A percentile compares a stretch with the other conserved stretches of the same genome.
phyloP scores from a whole-genome alignment of 1,140 invertebrate genomes.

The Melanaphis sacchari region DNA sequence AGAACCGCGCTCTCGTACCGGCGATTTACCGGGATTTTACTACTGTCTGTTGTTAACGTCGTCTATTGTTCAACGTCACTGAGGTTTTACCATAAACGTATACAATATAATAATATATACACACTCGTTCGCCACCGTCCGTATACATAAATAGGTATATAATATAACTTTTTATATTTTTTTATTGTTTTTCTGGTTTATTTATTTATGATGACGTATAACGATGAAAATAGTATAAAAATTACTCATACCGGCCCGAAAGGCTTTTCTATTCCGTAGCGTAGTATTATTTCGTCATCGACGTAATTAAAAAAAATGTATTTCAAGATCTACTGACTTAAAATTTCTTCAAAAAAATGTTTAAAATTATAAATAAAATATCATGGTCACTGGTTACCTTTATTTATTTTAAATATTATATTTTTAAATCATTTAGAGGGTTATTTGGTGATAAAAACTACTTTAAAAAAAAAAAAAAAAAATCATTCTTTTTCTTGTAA shows the following conservation, averaged over 20 bases:
- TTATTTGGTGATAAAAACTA: no score
- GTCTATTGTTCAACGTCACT: neutral
- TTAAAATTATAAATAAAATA: no score
- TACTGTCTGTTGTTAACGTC: neutral
- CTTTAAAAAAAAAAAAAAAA: no score
- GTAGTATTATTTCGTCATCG: no score
- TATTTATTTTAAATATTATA: no score
- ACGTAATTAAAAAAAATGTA: no score
- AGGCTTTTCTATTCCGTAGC: no score
- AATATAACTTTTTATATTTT: neutral
- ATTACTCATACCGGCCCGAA: neutral
- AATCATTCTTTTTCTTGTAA: no score
- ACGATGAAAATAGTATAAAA: neutral
- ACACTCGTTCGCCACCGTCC: neutral
- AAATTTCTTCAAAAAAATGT: no score
- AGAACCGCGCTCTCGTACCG: neutral
- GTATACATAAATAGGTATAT: neutral
- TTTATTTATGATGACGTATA: neutral
- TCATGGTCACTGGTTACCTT: no score
- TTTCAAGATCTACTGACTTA: no score
- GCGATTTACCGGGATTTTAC: conserved; percentile 8
- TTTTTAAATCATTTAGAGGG: no score
- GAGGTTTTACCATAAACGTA: neutral
- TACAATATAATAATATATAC: neutral
- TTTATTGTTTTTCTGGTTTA: neutral